Conservation (phyloP, 2,797 vertebrate genomes). For the Syncerus caffer region DNA sequence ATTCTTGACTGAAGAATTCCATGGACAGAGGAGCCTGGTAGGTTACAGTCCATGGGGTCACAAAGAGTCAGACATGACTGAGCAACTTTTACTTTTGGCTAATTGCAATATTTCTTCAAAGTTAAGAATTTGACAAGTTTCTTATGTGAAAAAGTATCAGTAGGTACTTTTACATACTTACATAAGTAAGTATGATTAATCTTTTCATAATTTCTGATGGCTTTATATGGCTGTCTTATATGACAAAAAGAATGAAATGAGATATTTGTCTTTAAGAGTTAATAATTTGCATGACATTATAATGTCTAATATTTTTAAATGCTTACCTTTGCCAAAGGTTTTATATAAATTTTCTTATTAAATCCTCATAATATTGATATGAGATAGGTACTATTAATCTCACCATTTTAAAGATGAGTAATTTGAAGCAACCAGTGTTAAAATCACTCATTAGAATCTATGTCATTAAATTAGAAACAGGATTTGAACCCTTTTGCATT, state of each 20-base stretch:
- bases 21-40: background rate
- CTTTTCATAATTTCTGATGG: background rate
- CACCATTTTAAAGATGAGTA: background rate
- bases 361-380: background rate
- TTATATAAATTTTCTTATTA: background rate
- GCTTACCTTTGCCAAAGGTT: background rate
- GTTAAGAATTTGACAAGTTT: background rate
- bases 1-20: background rate
- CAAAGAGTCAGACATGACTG: background rate
- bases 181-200: background rate
- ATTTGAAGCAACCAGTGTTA: background rate
- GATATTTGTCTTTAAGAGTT: background rate
- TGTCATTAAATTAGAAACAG: background rate
- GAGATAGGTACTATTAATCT: background rate
- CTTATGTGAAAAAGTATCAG: background rate
- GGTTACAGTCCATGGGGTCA: background rate
- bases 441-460: background rate
- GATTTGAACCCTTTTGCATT: background rate
- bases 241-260: background rate
- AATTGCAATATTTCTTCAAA: background rate
- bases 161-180: background rate
- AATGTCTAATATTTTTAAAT: background rate
- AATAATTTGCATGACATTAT: background rate
- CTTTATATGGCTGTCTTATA: background rate
- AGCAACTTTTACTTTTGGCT: background rate